Evolutionary conservation across 2,888 invertebrate genomes (phyloP).

Genomic region (Drosophila formosana): DNA sequence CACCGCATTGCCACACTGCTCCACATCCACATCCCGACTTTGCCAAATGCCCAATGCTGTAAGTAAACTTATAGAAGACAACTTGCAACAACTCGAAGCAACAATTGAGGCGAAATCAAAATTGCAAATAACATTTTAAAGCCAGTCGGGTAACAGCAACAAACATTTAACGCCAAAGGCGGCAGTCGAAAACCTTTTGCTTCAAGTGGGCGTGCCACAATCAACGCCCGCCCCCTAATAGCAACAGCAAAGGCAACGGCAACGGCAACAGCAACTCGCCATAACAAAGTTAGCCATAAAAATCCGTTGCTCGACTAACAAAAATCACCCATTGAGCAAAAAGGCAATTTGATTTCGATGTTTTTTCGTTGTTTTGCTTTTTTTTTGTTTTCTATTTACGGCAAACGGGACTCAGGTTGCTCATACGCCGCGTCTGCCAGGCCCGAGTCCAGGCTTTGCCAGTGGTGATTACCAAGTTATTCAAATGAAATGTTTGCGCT

Average conservation of each 20-base stretch:
- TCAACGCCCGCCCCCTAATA: slow-evolving; percentile 35
- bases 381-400: slow-evolving; percentile 11
- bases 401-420: slow-evolving; percentile 49
- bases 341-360: slow-evolving; percentile 71
- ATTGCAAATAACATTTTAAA: slow-evolving; percentile 55
- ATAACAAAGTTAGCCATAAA: slow-evolving; percentile 66
- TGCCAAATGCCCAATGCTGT: slow-evolving; percentile 54
- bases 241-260: slow-evolving; percentile 21
- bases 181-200: slow-evolving; percentile 31
- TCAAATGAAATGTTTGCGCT: slow-evolving; percentile 73
- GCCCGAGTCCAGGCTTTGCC: slow-evolving; percentile 35
- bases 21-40: slow-evolving; percentile 37
- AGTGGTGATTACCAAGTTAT: slow-evolving; percentile 71
- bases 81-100: slow-evolving; percentile 17
- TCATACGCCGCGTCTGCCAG: slow-evolving; percentile 61
- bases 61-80: slow-evolving; percentile 49
- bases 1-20: slow-evolving; percentile 42
- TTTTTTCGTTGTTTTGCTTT: slow-evolving; percentile 4
- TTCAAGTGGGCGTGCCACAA: slow-evolving; percentile 37
- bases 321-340: slow-evolving; percentile 67
- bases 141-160: slow-evolving; percentile 22
- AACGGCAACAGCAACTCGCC: slow-evolving; percentile 36
- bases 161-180: slow-evolving; percentile 53
- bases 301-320: slow-evolving; percentile 66
- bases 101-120: slow-evolving; percentile 50